phyloP scores from a whole-genome alignment of 2,888 invertebrate genomes.

The Tortrix viridana region DNA sequence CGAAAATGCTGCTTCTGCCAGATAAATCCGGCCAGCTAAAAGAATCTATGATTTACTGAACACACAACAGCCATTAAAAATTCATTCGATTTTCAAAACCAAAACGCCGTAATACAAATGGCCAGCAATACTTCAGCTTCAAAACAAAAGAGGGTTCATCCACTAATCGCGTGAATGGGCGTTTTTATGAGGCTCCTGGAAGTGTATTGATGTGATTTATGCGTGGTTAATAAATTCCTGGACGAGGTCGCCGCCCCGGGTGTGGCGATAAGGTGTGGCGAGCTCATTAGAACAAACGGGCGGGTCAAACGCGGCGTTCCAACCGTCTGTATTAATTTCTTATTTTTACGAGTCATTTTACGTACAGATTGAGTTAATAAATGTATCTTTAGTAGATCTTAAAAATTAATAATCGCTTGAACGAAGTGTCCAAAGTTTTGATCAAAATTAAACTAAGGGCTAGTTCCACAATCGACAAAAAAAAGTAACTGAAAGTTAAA shows the following conservation, averaged over 20 bases:
- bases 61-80: background rate
- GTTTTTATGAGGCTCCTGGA: conserved; percentile 52
- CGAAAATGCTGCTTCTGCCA: no score
- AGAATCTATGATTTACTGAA: no score
- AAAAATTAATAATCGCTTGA: no score
- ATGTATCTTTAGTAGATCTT: no score
- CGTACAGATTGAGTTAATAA: no score
- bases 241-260: conserved; percentile 59
- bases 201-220: conserved; percentile 65
- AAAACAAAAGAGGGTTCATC: conserved; percentile 40
- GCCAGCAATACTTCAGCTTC: conserved; percentile 47
- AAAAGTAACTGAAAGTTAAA: no score
- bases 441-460: no score
- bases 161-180: conserved; percentile 45
- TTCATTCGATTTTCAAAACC: conserved; percentile 24
- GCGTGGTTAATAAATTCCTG: conserved; percentile 72
- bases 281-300: conserved; percentile 51
- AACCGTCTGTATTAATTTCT: background rate
- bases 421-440: no score
- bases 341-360: background rate
- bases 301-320: conserved; percentile 33
- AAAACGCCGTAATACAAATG: conserved; percentile 27
- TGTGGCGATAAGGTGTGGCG: conserved; percentile 57
- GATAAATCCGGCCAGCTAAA: no score
- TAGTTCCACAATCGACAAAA: no score